Conservation (phyloP, 35 echinoderm and acorn worm genomes). For the Apostichopus californicus region DNA sequence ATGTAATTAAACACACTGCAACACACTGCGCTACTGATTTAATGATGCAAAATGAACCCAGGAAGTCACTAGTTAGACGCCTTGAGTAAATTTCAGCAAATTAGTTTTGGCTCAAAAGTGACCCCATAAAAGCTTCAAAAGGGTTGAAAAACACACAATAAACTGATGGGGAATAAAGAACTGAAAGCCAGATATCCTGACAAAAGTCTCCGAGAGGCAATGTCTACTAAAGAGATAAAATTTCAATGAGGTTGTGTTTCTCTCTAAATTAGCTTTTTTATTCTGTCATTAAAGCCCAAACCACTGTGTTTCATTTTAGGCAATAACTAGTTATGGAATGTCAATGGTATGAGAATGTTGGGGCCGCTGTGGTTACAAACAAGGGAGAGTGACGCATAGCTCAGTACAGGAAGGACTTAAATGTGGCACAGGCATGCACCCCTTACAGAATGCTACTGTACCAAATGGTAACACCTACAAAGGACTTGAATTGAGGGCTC, state of each 20-base stretch:
- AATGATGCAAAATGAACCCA: slow-evolving; percentile 24
- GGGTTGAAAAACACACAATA: slow-evolving; percentile 15
- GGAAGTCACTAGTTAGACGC: slow-evolving; percentile 22
- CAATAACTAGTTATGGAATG: slow-evolving; percentile 4
- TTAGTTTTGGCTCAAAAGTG: slow-evolving; percentile 45
- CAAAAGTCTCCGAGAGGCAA: not conserved
- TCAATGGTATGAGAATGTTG: slow-evolving; percentile 3
- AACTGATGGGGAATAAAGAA: not conserved
- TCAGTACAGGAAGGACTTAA: too few species aligned
- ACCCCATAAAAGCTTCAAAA: slow-evolving; percentile 50
- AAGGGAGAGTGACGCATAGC: not conserved
- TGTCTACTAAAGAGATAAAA: slow-evolving; percentile 21
- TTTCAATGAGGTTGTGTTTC: slow-evolving; percentile 34
- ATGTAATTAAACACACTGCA: slow-evolving; percentile 25
- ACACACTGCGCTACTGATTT: not conserved
- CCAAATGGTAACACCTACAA: too few species aligned
- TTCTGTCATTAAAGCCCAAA: slow-evolving; percentile 26
- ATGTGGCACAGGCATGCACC: too few species aligned
- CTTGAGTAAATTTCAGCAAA: slow-evolving; percentile 37
- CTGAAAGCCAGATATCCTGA: not conserved
- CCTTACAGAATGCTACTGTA: too few species aligned
- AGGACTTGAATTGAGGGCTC: too few species aligned
- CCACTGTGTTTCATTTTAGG: slow-evolving; percentile 24
- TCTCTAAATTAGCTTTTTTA: slow-evolving; percentile 7
- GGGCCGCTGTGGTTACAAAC: not conserved